phyloP scores from a whole-genome alignment of 2,113 vertebrate species.

The Etheostoma cragini region DNA sequence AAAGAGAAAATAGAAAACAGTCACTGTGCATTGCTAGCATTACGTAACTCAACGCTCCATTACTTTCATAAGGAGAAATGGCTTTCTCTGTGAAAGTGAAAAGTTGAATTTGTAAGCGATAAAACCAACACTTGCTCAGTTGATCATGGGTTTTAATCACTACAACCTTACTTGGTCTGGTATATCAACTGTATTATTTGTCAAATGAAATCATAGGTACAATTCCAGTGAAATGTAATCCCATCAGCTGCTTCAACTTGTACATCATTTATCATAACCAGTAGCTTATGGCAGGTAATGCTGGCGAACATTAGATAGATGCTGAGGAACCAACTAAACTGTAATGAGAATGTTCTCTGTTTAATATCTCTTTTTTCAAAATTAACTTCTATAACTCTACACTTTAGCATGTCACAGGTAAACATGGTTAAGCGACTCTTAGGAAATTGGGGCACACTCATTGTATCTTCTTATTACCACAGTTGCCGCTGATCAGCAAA shows the following conservation, averaged over 20 bases:
- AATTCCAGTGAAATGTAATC: no score
- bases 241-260: no score
- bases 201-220: no score
- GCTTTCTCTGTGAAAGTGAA: no score
- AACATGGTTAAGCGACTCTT: background rate
- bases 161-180: no score
- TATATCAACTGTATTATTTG: background rate
- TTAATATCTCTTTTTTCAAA: background rate
- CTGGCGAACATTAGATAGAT: background rate
- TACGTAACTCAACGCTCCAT: background rate
- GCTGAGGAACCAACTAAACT: background rate
- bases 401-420: background rate
- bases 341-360: background rate
- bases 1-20: background rate
- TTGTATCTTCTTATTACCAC: background rate
- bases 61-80: no score
- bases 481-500: background rate
- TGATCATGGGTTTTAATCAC: no score
- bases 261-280: background rate
- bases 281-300: background rate
- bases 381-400: background rate
- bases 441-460: background rate
- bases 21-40: background rate
- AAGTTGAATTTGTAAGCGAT: background rate
- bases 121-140: background rate